phyloP scores from a whole-genome alignment of 1,140 invertebrate genomes.

The Cotesia typhae region DNA sequence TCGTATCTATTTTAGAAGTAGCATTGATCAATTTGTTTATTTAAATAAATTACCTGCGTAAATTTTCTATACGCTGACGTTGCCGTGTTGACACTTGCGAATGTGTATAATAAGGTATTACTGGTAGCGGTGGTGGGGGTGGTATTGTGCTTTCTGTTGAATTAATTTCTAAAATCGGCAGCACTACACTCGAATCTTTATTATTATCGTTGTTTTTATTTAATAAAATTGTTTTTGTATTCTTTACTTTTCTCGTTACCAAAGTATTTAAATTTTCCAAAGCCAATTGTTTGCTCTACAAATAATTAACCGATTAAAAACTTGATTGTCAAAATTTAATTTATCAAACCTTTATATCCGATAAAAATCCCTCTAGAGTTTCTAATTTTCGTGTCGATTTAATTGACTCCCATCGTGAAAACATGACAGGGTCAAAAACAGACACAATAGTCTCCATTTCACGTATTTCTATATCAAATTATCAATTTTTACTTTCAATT shows the following conservation, averaged over 20 bases:
- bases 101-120: not conserved
- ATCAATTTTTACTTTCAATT: slow-evolving; percentile 20
- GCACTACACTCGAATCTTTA: slow-evolving; percentile 1
- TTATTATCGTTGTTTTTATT: slow-evolving; percentile 23
- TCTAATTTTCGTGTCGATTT: slow-evolving; percentile 46
- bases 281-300: slow-evolving; percentile 53
- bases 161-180: slow-evolving; percentile 8
- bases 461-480: slow-evolving; percentile 47
- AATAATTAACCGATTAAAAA: not conserved
- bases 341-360: slow-evolving; percentile 48
- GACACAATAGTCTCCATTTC: slow-evolving; percentile 54
- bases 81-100: slow-evolving; percentile 4
- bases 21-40: slow-evolving; percentile 21
- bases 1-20: slow-evolving; percentile 1
- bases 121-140: not conserved
- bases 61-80: slow-evolving; percentile 13
- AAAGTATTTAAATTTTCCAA: slow-evolving; percentile 46
- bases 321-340: not conserved
- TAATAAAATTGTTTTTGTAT: slow-evolving; percentile 22
- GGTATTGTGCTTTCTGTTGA: not conserved
- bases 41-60: slow-evolving; percentile 31
- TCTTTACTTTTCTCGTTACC: slow-evolving; percentile 40
- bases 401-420: slow-evolving; percentile 48
- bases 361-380: slow-evolving; percentile 47
- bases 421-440: slow-evolving; percentile 51